Evolutionary conservation across 1,140 invertebrate genomes (phyloP).

Genomic region (Drosophila elegans): DNA sequence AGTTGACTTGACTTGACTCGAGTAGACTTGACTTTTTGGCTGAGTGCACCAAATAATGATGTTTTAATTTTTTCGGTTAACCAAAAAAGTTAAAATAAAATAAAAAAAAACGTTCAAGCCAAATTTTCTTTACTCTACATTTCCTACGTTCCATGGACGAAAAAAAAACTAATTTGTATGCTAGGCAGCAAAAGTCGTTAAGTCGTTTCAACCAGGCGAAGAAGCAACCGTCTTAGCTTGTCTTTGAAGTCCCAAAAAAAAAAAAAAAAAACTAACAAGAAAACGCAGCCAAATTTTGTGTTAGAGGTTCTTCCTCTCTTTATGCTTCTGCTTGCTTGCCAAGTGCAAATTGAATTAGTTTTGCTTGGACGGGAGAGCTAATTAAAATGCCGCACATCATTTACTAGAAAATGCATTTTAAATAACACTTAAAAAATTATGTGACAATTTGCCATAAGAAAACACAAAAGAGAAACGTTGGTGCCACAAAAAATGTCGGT

Average conservation of each 20-base stretch:
- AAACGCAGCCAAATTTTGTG: constrained; percentile 36
- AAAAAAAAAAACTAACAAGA: constrained; percentile 31
- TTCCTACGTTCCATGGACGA: constrained; percentile 36
- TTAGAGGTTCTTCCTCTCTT: constrained; percentile 6
- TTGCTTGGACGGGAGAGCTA: constrained; percentile 46
- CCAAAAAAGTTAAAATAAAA: constrained; percentile 54
- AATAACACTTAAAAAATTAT: constrained; percentile 66
- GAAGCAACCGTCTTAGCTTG: constrained; percentile 36
- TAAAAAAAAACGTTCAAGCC: constrained; percentile 54
- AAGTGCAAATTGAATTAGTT: constrained; percentile 71
- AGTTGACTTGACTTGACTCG: constrained; percentile 46
- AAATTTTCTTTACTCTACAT: constrained; percentile 55
- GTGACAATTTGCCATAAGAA: constrained; percentile 50
- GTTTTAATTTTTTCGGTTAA: constrained; percentile 83
- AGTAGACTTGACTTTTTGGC: constrained; percentile 68
- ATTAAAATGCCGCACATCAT: constrained; percentile 77
- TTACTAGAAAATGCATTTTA: constrained; percentile 75
- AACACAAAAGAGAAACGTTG: neutral
- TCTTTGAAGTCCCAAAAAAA: constrained; percentile 61
- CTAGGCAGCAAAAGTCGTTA: constrained; percentile 66
- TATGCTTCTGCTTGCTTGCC: constrained; percentile 17
- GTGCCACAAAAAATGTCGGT: constrained; percentile 1
- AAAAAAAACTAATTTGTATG: constrained; percentile 75
- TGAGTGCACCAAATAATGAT: constrained; percentile 80
- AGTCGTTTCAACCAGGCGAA: constrained; percentile 67